Conservation (phyloP, 2,797 vertebrate genomes). For the Saxicola maurus region DNA sequence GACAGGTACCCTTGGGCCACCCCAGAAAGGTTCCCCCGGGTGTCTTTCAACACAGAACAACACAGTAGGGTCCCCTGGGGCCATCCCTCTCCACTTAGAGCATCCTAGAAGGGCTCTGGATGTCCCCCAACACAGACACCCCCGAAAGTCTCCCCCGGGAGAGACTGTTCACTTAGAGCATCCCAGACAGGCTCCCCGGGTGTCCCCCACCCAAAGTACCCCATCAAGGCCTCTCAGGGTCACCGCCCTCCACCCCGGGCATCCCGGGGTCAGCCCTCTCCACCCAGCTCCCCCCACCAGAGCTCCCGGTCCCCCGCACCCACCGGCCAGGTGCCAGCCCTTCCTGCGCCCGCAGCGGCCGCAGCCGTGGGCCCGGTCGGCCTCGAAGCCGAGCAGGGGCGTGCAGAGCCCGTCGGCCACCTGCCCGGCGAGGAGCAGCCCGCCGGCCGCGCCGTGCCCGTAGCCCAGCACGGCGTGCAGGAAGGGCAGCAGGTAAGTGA, state of each 20-base stretch:
- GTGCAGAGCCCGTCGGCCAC: constrained; percentile 86
- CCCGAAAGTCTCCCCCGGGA: neutral
- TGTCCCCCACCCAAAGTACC: too few species aligned
- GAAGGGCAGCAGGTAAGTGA: constrained; percentile 90
- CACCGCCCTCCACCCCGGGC: neutral
- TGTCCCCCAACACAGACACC: neutral
- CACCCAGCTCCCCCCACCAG: neutral
- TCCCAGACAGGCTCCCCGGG: neutral
- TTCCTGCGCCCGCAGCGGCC: constrained; percentile 86
- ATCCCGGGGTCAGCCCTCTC: neutral
- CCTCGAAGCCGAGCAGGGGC: constrained; percentile 87
- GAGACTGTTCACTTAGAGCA: neutral
- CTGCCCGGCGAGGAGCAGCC: constrained; percentile 85
- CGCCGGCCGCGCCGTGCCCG: constrained; percentile 79
- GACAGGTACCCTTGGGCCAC: neutral
- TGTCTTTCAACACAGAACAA: neutral
- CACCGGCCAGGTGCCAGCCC: constrained; percentile 89
- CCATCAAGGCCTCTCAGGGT: neutral
- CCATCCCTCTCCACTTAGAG: too few species aligned
- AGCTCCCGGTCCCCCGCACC: constrained; percentile 22
- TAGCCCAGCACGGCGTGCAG: constrained; percentile 89
- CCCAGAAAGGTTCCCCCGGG: accelerated
- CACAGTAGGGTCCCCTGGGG: neutral
- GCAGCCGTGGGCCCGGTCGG: constrained; percentile 78
- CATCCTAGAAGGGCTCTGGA: neutral